Percentiles rank a stretch among this genome's conserved stretches.
Conservation (phyloP, 2,888 invertebrate genomes). For the Drosophila birchii region DNA sequence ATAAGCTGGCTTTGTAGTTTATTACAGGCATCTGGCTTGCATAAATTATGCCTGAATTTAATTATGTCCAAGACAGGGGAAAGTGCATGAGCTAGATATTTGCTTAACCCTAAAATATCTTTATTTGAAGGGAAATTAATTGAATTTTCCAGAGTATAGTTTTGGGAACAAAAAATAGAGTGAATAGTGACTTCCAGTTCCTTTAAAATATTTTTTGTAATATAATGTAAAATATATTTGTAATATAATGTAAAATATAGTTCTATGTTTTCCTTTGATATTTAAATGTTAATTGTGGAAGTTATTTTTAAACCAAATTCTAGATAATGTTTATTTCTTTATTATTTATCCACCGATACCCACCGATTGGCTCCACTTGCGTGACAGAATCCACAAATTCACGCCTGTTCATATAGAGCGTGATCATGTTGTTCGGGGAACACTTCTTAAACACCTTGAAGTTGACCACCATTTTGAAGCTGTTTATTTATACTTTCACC, state of each 20-base stretch:
- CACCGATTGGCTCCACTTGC: conserved; percentile 93
- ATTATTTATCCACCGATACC: conserved; percentile 66
- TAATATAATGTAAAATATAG: background rate
- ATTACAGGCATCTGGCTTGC: conserved; percentile 45
- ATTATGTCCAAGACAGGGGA: conserved; percentile 43
- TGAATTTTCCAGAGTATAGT: background rate
- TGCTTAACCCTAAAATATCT: background rate
- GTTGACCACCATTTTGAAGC: conserved; percentile 91
- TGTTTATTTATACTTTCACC: conserved; percentile 2
- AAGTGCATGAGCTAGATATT: background rate
- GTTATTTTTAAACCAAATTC: background rate
- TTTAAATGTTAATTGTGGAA: background rate
- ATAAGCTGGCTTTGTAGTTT: conserved; percentile 60
- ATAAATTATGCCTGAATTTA: conserved; percentile 66
- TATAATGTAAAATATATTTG: background rate
- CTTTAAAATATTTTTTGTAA: background rate
- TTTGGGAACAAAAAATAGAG: background rate
- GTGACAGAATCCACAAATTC: conserved; percentile 95
- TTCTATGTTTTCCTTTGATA: background rate
- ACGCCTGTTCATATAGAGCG: conserved; percentile 93
- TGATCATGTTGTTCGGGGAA: conserved; percentile 94
- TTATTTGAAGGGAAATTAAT: background rate
- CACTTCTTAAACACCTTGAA: conserved; percentile 96
- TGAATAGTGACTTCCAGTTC: no score
- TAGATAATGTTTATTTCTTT: background rate